A percentile compares a stretch with the other conserved stretches of the same genome.
phyloP scores from a whole-genome alignment of 2,797 vertebrate genomes.

The Phrynocephalus vlangalii region DNA sequence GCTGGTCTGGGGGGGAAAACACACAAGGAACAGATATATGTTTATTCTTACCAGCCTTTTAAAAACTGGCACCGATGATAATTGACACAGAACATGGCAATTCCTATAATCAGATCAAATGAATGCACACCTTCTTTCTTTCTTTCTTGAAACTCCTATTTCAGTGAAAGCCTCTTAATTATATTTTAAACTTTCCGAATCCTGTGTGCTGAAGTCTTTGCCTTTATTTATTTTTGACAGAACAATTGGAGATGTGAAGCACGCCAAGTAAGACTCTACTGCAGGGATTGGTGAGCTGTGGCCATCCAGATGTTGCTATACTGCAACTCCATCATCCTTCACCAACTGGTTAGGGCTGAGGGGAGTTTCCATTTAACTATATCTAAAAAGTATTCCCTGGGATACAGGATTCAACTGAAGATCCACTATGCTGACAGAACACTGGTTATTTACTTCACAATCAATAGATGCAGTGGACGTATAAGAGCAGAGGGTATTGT shows the following conservation, averaged over 20 bases:
- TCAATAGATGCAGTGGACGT: background rate
- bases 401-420: background rate
- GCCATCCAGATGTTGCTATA: background rate
- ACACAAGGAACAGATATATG: background rate
- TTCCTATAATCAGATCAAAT: conserved; percentile 50
- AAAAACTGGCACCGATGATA: background rate
- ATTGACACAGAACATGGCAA: conserved; percentile 21
- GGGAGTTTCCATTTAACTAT: background rate
- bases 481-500: background rate
- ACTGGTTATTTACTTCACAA: background rate
- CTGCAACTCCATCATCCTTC: background rate
- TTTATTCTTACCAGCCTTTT: conserved; percentile 19
- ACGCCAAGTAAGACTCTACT: too few species aligned
- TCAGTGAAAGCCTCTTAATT: conserved; percentile 10
- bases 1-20: conserved; percentile 84
- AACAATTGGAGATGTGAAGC: background rate
- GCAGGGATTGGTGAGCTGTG: background rate
- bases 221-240: background rate
- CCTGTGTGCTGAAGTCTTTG: conserved; percentile 34
- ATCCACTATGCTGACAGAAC: background rate
- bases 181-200: conserved; percentile 22
- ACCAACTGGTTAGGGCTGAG: background rate
- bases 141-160: conserved; percentile 40
- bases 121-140: conserved; percentile 25
- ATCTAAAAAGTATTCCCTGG: background rate